These are phyloP conservation scores for Mormyrops attenuatus DNA, from an alignment of 2,797 vertebrate species.

Conservation along the genomic window DNA sequence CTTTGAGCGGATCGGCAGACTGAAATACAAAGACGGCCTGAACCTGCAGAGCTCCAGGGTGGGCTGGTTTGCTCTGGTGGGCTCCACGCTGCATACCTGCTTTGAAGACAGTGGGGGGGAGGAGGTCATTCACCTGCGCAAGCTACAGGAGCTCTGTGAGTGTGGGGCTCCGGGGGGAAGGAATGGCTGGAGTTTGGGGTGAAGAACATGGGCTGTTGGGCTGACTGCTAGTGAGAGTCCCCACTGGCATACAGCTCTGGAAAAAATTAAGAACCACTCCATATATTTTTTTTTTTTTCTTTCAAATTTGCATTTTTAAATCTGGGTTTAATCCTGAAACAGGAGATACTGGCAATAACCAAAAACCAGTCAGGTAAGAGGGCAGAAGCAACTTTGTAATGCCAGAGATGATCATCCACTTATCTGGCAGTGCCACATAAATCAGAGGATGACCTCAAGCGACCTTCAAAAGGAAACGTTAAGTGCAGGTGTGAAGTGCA, in stretches of 20 bases:
- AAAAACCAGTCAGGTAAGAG: too few relatives aligned
- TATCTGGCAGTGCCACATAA: neutral
- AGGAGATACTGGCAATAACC: too few relatives aligned
- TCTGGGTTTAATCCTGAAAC: too few relatives aligned
- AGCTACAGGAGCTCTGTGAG: slow-evolving; percentile 90
- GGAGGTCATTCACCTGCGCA: slow-evolving; percentile 80
- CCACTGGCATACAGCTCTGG: neutral
- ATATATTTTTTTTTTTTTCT: neutral
- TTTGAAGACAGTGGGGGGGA: slow-evolving; percentile 59
- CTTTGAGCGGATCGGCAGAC: slow-evolving; percentile 79
- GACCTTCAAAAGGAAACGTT: neutral
- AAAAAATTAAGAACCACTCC: neutral
- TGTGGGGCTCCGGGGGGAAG: neutral
- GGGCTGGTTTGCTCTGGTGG: slow-evolving; percentile 84
- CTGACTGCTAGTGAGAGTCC: neutral
- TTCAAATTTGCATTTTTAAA: too few relatives aligned
- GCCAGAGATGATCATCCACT: too few relatives aligned
- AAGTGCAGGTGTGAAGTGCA: neutral
- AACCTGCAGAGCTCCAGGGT: slow-evolving; percentile 73
- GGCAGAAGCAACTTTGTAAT: too few relatives aligned
- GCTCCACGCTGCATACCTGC: slow-evolving; percentile 66
- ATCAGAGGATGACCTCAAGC: neutral
- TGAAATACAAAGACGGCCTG: slow-evolving; percentile 83
- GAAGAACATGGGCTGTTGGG: neutral
- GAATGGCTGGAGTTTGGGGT: neutral